Base-by-base conservation (phyloP, 2,113 vertebrate genomes). In the Salvelinus fontinalis region DNA sequence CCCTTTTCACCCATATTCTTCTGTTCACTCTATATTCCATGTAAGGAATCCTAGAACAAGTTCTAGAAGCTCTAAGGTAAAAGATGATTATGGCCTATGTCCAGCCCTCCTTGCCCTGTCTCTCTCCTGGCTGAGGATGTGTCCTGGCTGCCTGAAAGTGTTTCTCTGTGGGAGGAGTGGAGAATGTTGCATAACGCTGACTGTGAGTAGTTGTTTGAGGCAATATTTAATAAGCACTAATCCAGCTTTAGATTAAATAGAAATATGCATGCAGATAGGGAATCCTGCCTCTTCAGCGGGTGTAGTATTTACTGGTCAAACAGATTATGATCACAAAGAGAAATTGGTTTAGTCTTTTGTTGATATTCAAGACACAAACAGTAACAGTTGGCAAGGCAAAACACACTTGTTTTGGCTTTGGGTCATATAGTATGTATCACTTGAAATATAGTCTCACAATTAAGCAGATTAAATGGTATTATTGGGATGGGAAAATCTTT, bases 231-330 rank as follows among this genome's bases (percentile, higher is more conserved):
- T 86, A 81, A 84, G 70, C 79, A 81, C 79, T 87, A 89, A 89
- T 84, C 80, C 84, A 87, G 80, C 75, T 89, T 89, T 89, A 85
- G 87, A 86, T 83, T 89, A 86, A 81, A 79, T 54, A 85, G 73
- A 76, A 84, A 81, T 82, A 74, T 83, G 79, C 83, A 71, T 69
- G 75, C 79, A 78, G 62, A 51, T 81, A 65, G 74, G 75, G 78
- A 89, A 86, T 86, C 73, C 75, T 82, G 84, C 81, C 48, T 71
- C 74, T 80, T 83, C 85, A 87, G 84, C 82, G 54, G 14, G 22
- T 70, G 81, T 60, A 29, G 79, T 83, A 81, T 82, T 84, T 84
- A 86, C 78, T 76, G 70, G 66, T 77, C 77, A 84, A 80, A 79
- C 77, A 74, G 82, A 86, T 84, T 83, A 79, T 64, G 65, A 77